Base-by-base conservation (phyloP, 1,140 invertebrate species). In the Philotrypesis tridentata region DNA sequence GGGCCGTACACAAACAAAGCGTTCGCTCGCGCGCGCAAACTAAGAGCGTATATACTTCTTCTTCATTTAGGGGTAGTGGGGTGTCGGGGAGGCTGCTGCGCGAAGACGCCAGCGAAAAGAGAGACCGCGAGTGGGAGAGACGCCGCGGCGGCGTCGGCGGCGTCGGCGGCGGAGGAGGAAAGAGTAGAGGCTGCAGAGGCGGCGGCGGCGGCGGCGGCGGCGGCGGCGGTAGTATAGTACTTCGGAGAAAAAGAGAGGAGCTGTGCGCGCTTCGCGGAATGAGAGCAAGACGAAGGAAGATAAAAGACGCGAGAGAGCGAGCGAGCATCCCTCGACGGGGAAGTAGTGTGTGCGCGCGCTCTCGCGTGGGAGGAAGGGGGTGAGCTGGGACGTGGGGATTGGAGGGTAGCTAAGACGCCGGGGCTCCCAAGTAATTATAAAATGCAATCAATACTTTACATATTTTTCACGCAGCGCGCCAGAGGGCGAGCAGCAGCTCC, bases 401-500 rank as follows among this genome's bases (percentile, higher is more conserved):
- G 75, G 83, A 85, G 87, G 85, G 85, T 87, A 84, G 91, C 90
- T 92, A 91, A 92, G 90, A 91, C 91, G 90, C 90, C 89, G 87
- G n/a, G 89, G 88, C 89, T 91, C 88, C 91, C 90, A 91, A 91
- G 91, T 92, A 92, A 92, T 92, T 92, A 92, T 92, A 92, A 91
- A 92, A 91, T 91, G 91, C 90, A 92, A 92, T 92, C 91, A 91
- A 92, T 92, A 92, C 91, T 92, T 92, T 91, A 92, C 90, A 92
- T 91, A 92, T 92, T 91, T 91, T 92, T 91, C 90, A 91, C 90
- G 89, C 89, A 89, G 88, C 86, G 85, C 85, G 85, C 63, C 73
- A 37, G 79, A 80, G 79, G 71, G 71, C 78, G 78, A 72, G 75
- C 75, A n/a, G n/a, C n/a, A n/a, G n/a, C n/a, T n/a, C 82, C 65